These are phyloP conservation scores for Heliornis fulica DNA, from an alignment of 2,113 vertebrate species.

Conservation along the genomic window DNA sequence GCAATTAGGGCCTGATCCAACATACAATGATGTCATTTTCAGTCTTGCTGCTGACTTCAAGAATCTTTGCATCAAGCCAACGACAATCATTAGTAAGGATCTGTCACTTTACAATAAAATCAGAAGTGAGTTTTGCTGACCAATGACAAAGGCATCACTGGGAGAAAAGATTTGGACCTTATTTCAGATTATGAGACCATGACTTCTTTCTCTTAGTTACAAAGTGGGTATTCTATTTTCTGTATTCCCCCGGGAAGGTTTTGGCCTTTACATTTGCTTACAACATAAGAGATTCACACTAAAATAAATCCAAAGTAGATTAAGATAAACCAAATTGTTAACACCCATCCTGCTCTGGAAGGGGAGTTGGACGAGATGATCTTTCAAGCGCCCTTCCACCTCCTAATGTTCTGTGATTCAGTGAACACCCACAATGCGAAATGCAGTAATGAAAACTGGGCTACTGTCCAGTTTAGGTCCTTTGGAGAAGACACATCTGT, in stretches of 20 bases:
- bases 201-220: not conserved
- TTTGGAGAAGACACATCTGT: not conserved
- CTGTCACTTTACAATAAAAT: not conserved
- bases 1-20: constrained; percentile 33
- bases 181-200: not conserved
- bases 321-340: not conserved
- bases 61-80: not conserved
- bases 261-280: not conserved
- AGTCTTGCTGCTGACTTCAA: not conserved
- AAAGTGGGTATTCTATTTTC: not conserved
- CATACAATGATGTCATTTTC: not conserved
- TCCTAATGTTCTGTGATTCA: too few species aligned
- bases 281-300: not conserved
- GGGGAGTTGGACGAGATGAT: too few species aligned
- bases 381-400: too few species aligned
- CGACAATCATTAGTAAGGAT: not conserved
- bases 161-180: not conserved
- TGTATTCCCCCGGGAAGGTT: not conserved
- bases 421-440: not conserved
- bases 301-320: not conserved
- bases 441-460: not conserved
- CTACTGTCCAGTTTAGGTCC: not conserved
- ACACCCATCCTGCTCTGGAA: too few species aligned
- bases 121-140: not conserved
- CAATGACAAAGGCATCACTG: not conserved